Evolutionary conservation across 2,888 invertebrate genomes (phyloP).

Genomic region (Caenorhabditis plicata): DNA sequence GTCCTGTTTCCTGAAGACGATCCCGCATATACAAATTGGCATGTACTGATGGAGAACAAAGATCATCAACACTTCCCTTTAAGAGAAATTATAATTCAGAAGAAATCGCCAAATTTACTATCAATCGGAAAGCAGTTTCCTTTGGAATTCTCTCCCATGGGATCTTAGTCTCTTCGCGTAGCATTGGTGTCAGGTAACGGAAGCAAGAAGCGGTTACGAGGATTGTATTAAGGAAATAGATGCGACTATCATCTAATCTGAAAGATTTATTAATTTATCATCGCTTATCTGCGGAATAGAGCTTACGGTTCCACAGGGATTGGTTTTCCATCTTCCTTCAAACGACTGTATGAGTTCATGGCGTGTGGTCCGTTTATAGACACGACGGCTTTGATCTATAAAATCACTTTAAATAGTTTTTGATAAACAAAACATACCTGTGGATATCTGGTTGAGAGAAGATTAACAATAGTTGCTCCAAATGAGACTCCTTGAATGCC

Average conservation of each 20-base stretch:
- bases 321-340: conserved; percentile 25
- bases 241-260: background rate
- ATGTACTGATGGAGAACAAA: conserved; percentile 29
- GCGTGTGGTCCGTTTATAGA: conserved; percentile 38
- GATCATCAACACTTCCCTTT: conserved; percentile 37
- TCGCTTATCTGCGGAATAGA: conserved; percentile 18
- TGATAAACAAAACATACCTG: background rate
- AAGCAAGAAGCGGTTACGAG: conserved; percentile 9
- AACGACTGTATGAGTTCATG: conserved; percentile 15
- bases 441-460: conserved; percentile 23
- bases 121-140: conserved; percentile 26
- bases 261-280: conserved; percentile 16
- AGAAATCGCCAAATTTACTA: conserved; percentile 16
- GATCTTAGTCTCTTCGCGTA: conserved; percentile 12
- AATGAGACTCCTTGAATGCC: conserved; percentile 45
- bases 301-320: conserved; percentile 9
- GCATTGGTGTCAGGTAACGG: conserved; percentile 9
- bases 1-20: conserved; percentile 23
- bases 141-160: conserved; percentile 23
- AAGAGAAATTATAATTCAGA: background rate
- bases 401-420: background rate
- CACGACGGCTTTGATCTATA: conserved; percentile 26
- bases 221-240: conserved; percentile 23
- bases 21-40: conserved; percentile 13
- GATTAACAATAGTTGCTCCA: conserved; percentile 33